Evolutionary conservation across 2,888 invertebrate genomes (phyloP).

Genomic region (Bombyx huttoni): DNA sequence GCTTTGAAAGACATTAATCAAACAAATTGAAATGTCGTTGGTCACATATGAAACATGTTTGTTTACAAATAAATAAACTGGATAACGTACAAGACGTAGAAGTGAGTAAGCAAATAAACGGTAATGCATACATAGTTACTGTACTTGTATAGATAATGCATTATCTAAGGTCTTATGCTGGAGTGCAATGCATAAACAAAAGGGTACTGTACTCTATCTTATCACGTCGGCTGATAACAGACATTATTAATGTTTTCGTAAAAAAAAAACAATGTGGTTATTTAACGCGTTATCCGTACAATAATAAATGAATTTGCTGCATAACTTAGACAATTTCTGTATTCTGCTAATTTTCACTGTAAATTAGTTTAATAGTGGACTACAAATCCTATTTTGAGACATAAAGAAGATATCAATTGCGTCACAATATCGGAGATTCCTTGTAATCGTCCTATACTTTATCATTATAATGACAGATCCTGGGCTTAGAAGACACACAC

Average conservation of each 20-base stretch:
- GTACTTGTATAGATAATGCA: conserved; percentile 40
- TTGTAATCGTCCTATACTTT: too few relatives aligned
- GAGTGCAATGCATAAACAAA: conserved; percentile 57
- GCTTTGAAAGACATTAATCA: background rate
- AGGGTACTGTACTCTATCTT: conserved; percentile 57
- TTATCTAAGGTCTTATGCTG: conserved; percentile 50
- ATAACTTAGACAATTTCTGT: background rate
- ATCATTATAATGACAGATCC: too few relatives aligned
- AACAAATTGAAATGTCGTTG: background rate
- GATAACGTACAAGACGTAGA: conserved; percentile 24
- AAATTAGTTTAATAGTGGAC: too few relatives aligned
- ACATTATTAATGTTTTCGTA: conserved; percentile 43
- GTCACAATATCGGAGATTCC: too few relatives aligned
- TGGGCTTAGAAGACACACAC: too few relatives aligned
- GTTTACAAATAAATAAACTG: background rate
- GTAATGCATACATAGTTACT: conserved; percentile 20
- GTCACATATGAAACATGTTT: background rate
- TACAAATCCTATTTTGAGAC: too few relatives aligned
- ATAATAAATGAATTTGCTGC: background rate
- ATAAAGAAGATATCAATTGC: too few relatives aligned
- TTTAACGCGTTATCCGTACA: conserved; percentile 14
- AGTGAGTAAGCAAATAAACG: conserved; percentile 43
- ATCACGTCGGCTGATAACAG: conserved; percentile 49
- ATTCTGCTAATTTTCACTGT: too few relatives aligned
- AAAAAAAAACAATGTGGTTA: conserved; percentile 33